Base-by-base conservation (phyloP, 2,888 invertebrate genomes). In the Agrotis puta region DNA sequence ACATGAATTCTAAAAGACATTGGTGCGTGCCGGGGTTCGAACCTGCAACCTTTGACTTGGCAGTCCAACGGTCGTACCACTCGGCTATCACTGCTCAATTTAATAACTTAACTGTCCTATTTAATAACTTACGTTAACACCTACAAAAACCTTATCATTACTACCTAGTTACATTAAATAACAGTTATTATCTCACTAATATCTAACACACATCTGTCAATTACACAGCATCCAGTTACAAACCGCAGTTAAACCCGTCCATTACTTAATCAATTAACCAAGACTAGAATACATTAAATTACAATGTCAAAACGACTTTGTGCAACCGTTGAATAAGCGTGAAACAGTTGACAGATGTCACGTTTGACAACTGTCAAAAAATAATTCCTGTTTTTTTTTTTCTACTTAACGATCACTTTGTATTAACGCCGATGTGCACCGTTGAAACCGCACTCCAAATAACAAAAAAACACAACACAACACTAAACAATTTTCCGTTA, bases 181-280 rank as follows among this genome's bases (percentile, higher is more conserved):
- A 69, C 79, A 64, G 68, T 73, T 65, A 78, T 79, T 73, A 82
- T 73, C 73, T 16, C 48, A 39, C 64, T 51, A 84, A 84, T 79
- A 70, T 81, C 70, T 70, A 76, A 74, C 61, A 45, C 24, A 71
- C 51, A 77, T 65, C 72, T 71, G 79, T 74, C 70, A 82, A 69
- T 73, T 81, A 81, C 79, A 27, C 79, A 77, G 74, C 83, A 75
- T 85, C 81, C 69, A 85, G 74, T 85, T 75, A 67, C 70, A 75
- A 79, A 71, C 54, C 59, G 47, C 56, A 54, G 24, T 64, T 56
- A 73, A 86, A 87, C 86, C 73, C 70, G 88, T 84, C 74, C 70
- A 80, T 87, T 87, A 82, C 86, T 67, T 75, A 88, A 88, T 87
- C 89, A 86, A 88, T 88, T 88, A 88, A 83, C 84, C 85, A 85